Percentiles rank a stretch among this genome's conserved stretches.
Conservation (phyloP, 2,113 vertebrate species). For the Mustela nigripes region DNA sequence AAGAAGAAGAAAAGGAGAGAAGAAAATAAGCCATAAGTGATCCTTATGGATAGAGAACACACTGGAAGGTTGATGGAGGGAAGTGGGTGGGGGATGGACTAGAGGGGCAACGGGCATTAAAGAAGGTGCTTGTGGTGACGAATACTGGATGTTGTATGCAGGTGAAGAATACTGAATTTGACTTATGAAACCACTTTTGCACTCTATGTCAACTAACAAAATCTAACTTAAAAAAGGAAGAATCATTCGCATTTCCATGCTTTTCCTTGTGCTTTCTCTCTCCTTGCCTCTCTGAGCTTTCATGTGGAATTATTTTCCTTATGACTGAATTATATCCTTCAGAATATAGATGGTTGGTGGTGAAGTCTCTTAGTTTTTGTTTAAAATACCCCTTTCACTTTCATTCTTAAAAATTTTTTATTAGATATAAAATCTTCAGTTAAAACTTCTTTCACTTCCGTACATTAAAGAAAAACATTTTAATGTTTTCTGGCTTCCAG, state of each 20-base stretch:
- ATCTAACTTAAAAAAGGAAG: not conserved
- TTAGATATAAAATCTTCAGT: not conserved
- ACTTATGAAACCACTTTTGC: not conserved
- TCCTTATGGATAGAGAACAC: not conserved
- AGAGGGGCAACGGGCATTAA: not conserved
- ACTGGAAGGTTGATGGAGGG: not conserved
- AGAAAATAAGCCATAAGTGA: not conserved
- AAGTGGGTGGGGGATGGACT: not conserved
- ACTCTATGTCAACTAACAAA: not conserved
- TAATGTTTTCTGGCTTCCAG: not conserved
- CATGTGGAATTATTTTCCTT: not conserved
- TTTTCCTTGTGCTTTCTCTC: not conserved
- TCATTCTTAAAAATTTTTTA: not conserved
- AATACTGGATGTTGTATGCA: not conserved
- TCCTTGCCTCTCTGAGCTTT: not conserved
- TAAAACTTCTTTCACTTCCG: not conserved
- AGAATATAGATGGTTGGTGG: not conserved
- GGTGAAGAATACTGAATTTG: not conserved
- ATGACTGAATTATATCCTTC: not conserved
- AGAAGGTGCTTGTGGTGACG: not conserved
- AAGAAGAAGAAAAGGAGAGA: not conserved
- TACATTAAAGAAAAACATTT: not conserved
- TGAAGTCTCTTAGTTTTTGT: constrained; percentile 25
- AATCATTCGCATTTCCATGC: not conserved
- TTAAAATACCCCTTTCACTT: not conserved